Base-by-base conservation (phyloP, 2,113 vertebrate species). In the Todiramphus chloris region DNA sequence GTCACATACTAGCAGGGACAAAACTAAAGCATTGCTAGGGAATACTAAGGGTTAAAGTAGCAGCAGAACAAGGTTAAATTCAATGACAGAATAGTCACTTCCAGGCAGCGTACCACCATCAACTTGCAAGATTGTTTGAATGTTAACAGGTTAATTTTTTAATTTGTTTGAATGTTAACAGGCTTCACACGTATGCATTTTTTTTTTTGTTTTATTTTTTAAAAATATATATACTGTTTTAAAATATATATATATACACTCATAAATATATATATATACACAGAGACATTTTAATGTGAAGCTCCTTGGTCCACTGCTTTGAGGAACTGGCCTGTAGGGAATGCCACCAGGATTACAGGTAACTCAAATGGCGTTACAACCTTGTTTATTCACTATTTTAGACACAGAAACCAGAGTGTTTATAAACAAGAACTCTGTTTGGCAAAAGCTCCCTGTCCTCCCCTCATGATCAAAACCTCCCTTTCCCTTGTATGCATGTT, bases 361-460 rank as follows among this genome's bases (percentile, higher is more conserved):
- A 68, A 51, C 23, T 77, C 53, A 79, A 60, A 76, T 28, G 7
- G 6, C 62, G 16, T 7, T 67, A 37, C 2, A 30, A 51, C 27
- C 31, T 67, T 73, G 16, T 75, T 58, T 60, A 68, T 15, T 67
- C 6, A 30, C n/a, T 67, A 6, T 25, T 93, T 59, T 90, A 58
- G 39, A 30, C 1, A 1, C 25, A 66, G 62, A 79, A 76, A 79
- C 53, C 35, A 55, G 19, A 69, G 12, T 48, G 12, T 17, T 74
- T n/a, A 31, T 62, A 77, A 67, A 81, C 18, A 66, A 90, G 51
- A 72, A 21, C 3, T 46, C 28, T 51, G 39, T 6, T 15, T 74
- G 33, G 4, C 3, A 89, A 79, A 83, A 1, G 1, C 3, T 87
- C 19, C 8, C 5, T 0, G 0, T 66, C 20, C 8, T 60, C 3